Evolutionary conservation across 2,888 invertebrate species (phyloP).

Genomic region (Dicyrtoma fusca): DNA sequence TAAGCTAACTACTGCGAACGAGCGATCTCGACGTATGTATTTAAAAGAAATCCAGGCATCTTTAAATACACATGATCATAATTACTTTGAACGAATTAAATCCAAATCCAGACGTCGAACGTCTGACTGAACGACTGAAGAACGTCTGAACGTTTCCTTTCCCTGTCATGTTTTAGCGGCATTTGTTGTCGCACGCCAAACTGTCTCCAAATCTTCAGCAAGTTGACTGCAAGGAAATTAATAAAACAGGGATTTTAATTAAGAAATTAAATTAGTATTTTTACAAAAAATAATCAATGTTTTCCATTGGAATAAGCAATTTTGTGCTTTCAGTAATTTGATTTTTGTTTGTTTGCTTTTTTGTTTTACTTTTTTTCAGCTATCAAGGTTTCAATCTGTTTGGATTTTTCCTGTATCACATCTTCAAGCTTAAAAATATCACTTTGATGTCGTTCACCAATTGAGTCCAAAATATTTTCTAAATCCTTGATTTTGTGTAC

Average conservation of each 20-base stretch:
- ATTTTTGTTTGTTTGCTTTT: not conserved
- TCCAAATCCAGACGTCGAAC: too few species aligned
- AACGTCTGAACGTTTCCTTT: too few species aligned
- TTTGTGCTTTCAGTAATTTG: not conserved
- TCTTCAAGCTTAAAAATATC: conserved; percentile 46
- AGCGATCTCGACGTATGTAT: too few species aligned
- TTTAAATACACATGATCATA: too few species aligned
- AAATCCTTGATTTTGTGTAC: conserved; percentile 40
- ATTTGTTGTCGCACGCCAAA: conserved; percentile 51
- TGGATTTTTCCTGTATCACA: conserved; percentile 47
- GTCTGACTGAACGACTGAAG: too few species aligned
- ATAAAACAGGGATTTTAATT: too few species aligned
- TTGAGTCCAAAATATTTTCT: conserved; percentile 40
- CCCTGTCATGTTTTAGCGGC: conserved; percentile 6
- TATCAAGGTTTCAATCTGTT: conserved; percentile 42
- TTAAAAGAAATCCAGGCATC: too few species aligned
- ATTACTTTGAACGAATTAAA: too few species aligned
- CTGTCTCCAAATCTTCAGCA: conserved; percentile 51
- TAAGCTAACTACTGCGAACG: too few species aligned
- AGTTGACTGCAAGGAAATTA: conserved; percentile 43
- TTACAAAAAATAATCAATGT: conserved; percentile 14
- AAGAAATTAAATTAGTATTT: not conserved
- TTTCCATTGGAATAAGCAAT: not conserved
- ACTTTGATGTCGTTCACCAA: conserved; percentile 42
- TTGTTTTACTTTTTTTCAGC: conserved; percentile 51